A percentile compares a stretch with the other conserved stretches of the same genome.
Conservation (phyloP, 2,797 vertebrate species). For the Crenuchus spilurus region DNA sequence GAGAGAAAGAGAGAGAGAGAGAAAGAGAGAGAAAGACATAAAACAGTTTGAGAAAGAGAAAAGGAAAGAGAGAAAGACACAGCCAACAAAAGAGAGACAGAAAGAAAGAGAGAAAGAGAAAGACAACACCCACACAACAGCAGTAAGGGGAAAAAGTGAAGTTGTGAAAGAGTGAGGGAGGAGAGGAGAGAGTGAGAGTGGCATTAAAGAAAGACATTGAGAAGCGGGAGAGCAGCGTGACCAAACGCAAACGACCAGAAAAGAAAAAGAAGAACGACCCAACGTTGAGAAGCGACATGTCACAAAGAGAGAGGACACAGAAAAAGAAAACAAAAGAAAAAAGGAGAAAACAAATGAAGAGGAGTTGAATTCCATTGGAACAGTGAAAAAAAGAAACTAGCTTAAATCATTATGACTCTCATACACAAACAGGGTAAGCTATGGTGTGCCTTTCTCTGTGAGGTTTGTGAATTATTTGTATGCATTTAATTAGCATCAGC, state of each 20-base stretch:
- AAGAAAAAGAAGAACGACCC: conserved; percentile 66
- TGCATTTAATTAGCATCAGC: background rate
- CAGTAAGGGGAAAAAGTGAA: conserved; percentile 59
- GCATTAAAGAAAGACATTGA: conserved; percentile 58
- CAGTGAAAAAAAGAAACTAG: conserved; percentile 54
- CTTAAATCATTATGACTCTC: conserved; percentile 13
- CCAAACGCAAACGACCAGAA: conserved; percentile 61
- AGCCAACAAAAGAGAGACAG: conserved; percentile 55
- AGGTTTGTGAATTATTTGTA: background rate
- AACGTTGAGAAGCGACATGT: conserved; percentile 77
- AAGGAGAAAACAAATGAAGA: conserved; percentile 78
- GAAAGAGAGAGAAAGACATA: conserved; percentile 57
- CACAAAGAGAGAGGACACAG: conserved; percentile 69
- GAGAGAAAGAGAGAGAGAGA: conserved; percentile 54
- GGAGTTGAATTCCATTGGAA: conserved; percentile 74
- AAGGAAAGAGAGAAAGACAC: conserved; percentile 44
- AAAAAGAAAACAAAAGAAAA: conserved; percentile 66
- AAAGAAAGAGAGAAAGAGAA: conserved; percentile 54
- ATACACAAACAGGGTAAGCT: background rate
- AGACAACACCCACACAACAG: conserved; percentile 53
- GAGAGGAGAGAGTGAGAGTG: conserved; percentile 33
- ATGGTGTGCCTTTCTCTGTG: background rate
- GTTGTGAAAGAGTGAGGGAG: conserved; percentile 55
- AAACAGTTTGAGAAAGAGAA: too few species aligned
- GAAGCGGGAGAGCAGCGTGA: conserved; percentile 47